Conservation (phyloP, 2,888 invertebrate genomes). For the Himalopsyche anomala region DNA sequence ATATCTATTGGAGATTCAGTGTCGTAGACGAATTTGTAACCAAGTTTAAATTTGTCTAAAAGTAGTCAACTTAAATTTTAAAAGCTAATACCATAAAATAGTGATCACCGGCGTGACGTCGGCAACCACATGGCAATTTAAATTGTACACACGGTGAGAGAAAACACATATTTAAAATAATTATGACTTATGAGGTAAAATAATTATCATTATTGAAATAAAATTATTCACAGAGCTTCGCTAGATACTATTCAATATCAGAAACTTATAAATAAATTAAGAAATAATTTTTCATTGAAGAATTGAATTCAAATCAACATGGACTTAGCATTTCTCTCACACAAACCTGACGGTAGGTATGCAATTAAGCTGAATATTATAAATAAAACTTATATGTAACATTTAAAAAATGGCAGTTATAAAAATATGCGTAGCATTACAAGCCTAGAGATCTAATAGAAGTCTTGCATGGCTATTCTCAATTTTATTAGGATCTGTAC, state of each 20-base stretch:
- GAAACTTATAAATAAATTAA: constrained; percentile 41
- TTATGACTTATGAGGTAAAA: constrained; percentile 34
- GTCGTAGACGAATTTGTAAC: background rate
- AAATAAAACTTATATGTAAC: background rate
- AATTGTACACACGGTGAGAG: constrained; percentile 36
- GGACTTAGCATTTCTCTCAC: constrained; percentile 39
- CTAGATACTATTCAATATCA: constrained; percentile 25
- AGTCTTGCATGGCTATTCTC: too few species aligned
- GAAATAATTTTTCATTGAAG: background rate
- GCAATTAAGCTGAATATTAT: constrained; percentile 17
- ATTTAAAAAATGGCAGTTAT: constrained; percentile 10
- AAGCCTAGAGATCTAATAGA: too few species aligned
- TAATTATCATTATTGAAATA: constrained; percentile 25
- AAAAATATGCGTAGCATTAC: too few species aligned
- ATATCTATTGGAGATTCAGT: constrained; percentile 3
- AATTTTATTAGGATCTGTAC: too few species aligned
- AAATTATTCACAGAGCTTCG: constrained; percentile 27
- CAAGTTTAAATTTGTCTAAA: constrained; percentile 5
- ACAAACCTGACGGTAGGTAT: background rate
- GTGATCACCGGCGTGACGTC: background rate
- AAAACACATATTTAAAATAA: constrained; percentile 23
- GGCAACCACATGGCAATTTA: background rate
- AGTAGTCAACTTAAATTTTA: background rate
- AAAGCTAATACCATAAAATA: constrained; percentile 15
- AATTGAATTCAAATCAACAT: constrained; percentile 23